Evolutionary conservation across 2,113 vertebrate genomes (phyloP).

Genomic region (Podilymbus podiceps): DNA sequence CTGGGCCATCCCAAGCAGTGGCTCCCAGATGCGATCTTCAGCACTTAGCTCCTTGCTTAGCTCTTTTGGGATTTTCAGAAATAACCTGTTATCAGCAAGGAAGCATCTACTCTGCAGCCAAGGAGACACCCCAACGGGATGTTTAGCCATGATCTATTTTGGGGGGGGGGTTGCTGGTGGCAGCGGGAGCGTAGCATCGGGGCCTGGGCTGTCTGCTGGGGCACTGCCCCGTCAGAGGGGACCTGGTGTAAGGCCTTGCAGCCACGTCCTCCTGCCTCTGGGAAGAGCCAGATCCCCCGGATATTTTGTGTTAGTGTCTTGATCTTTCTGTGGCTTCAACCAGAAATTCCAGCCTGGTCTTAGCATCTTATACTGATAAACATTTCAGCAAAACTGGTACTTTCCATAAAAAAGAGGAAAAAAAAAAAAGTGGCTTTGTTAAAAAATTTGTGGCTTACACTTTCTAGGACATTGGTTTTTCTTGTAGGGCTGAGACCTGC

Average conservation of each 20-base stretch:
- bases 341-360: background rate
- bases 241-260: background rate
- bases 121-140: background rate
- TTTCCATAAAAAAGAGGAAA: background rate
- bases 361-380: background rate
- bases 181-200: accelerated
- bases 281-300: background rate
- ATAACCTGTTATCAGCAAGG: background rate
- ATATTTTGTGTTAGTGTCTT: background rate
- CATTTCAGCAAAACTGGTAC: background rate
- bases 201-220: background rate
- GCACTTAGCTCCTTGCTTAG: background rate
- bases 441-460: background rate
- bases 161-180: background rate
- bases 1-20: background rate
- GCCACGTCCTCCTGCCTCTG: background rate
- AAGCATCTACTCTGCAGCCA: background rate
- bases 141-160: too few relatives aligned
- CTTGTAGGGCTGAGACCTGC: background rate
- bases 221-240: background rate
- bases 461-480: background rate
- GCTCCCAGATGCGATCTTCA: background rate
- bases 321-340: background rate
- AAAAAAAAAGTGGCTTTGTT: background rate
- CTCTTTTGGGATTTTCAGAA: background rate